A percentile compares a stretch with the other conserved stretches of the same genome.
Conservation (phyloP, 2,113 vertebrate genomes). For the Aegotheles bennettii region DNA sequence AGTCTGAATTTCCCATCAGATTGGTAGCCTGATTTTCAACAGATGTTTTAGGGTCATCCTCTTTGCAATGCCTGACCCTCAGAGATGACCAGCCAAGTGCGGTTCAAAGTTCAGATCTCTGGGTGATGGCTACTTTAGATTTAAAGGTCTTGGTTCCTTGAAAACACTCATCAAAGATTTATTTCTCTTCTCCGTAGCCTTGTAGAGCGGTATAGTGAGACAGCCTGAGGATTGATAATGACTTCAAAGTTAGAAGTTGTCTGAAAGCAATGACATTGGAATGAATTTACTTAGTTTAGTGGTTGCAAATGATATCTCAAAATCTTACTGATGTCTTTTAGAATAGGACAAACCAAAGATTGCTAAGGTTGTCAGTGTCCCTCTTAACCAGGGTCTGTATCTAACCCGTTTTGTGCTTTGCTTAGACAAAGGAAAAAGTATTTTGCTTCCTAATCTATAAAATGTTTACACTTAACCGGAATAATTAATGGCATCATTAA, state of each 20-base stretch:
- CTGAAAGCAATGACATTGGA: not conserved
- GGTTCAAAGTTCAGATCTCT: slow-evolving; percentile 8
- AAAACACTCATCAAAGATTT: not conserved
- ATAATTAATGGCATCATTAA: not conserved
- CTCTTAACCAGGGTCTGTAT: not conserved
- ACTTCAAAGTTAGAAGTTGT: not conserved
- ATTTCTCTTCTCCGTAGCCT: not conserved
- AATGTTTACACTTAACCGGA: not conserved
- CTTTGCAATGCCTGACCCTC: not conserved
- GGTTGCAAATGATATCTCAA: not conserved
- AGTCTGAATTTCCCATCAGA: not conserved
- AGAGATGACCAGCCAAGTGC: not conserved
- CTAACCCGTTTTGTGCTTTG: not conserved
- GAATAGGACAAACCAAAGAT: not conserved
- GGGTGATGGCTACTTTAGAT: not conserved
- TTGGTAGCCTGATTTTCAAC: slow-evolving; percentile 13
- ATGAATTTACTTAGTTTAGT: not conserved
- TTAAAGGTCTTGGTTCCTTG: not conserved
- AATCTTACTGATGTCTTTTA: not conserved
- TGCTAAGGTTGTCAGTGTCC: not conserved
- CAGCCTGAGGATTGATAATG: not conserved
- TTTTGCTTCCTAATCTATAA: not conserved
- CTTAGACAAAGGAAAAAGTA: not conserved
- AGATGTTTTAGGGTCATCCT: slow-evolving; percentile 1
- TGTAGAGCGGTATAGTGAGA: not conserved